Evolutionary conservation across 64 coral and sea anemone genomes (phyloP).

Genomic region (Pachyseris speciosa): DNA sequence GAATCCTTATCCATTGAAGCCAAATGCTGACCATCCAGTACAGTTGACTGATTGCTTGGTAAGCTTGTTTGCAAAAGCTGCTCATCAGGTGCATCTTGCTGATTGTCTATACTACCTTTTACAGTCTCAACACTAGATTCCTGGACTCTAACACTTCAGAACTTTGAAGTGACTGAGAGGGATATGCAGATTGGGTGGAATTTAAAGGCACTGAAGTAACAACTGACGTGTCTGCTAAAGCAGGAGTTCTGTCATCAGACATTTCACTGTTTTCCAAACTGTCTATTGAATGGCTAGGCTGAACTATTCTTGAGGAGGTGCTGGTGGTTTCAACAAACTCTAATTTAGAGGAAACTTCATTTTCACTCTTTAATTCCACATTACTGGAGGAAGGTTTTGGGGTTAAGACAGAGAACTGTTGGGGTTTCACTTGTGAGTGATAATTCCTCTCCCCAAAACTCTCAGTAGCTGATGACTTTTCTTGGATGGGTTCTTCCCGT

Average conservation of each 20-base stretch:
- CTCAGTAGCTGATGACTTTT: neutral
- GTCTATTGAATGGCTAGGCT: constrained; percentile 2
- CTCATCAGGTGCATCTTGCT: neutral
- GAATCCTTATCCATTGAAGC: neutral
- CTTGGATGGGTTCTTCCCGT: neutral
- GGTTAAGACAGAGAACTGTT: neutral
- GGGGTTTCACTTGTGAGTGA: neutral
- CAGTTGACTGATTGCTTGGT: neutral
- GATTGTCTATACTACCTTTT: neutral
- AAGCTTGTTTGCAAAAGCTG: neutral
- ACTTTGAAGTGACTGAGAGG: neutral
- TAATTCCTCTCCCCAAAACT: neutral
- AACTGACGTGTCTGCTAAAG: constrained; percentile 1
- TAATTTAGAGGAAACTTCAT: neutral
- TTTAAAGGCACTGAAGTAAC: constrained; percentile 13
- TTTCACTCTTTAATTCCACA: neutral
- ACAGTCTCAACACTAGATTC: neutral
- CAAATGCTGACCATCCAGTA: neutral
- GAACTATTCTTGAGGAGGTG: neutral
- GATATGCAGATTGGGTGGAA: neutral
- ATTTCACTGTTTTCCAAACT: neutral
- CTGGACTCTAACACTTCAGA: neutral
- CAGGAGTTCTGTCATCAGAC: neutral
- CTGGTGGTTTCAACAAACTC: neutral
- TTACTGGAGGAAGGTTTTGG: neutral